Percentiles rank a stretch among this genome's conserved stretches.
phyloP scores from a whole-genome alignment of 2,888 invertebrate species.

The Macrostomum cliftonense region DNA sequence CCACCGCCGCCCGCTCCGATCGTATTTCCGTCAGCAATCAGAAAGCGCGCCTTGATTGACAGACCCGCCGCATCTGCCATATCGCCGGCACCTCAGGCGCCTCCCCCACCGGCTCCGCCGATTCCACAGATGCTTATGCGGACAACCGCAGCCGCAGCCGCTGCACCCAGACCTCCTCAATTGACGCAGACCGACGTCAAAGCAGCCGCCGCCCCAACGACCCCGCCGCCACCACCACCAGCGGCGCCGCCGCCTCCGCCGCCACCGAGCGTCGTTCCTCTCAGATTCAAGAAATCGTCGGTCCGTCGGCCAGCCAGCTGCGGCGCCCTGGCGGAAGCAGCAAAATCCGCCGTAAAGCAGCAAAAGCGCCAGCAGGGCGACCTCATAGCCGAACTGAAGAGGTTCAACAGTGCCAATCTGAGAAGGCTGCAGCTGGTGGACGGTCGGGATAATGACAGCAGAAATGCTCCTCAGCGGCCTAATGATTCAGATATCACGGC shows the following conservation, averaged over 20 bases:
- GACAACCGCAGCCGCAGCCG: slow-evolving; percentile 13
- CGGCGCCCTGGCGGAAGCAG: slow-evolving; percentile 37
- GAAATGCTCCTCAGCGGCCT: too few species aligned
- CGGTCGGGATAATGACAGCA: too few species aligned
- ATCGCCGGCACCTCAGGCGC: not conserved
- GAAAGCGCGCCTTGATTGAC: too few species aligned
- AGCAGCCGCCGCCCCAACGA: too few species aligned
- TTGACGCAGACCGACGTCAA: too few species aligned
- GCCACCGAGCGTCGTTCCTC: slow-evolving; percentile 10
- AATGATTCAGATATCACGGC: too few species aligned
- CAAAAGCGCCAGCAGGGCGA: slow-evolving; percentile 13
- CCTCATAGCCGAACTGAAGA: slow-evolving; percentile 5
- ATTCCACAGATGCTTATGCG: slow-evolving; percentile 10
- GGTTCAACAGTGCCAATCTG: slow-evolving; percentile 1
- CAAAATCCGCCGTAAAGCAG: slow-evolving; percentile 5
- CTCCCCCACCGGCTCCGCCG: slow-evolving; percentile 2
- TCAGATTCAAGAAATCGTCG: slow-evolving; percentile 18
- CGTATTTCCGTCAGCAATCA: too few species aligned
- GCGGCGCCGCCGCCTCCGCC: slow-evolving; percentile 11
- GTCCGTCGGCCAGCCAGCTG: slow-evolving; percentile 39
- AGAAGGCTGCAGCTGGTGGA: slow-evolving; percentile 12
- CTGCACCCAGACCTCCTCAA: too few species aligned
- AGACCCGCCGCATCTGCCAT: too few species aligned
- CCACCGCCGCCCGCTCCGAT: too few species aligned
- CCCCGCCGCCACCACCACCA: too few species aligned